Conservation (phyloP, 2,797 vertebrate genomes). For the Fundulus diaphanus region DNA sequence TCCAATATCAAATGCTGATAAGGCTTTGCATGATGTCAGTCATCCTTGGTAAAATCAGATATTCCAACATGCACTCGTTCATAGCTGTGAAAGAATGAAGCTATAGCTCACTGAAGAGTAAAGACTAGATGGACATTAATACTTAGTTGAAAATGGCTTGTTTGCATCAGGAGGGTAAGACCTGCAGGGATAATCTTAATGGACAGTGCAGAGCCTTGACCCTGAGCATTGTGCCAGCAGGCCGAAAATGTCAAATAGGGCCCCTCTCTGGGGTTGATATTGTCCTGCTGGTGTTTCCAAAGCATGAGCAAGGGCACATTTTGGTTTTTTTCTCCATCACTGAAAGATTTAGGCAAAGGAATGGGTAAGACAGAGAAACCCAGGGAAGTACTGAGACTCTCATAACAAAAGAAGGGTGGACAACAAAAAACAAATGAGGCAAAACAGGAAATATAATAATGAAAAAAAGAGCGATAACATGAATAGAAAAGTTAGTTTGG, state of each 20-base stretch:
- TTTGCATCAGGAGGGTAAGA: background rate
- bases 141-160: background rate
- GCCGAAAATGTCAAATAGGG: conserved; percentile 32
- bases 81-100: background rate
- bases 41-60: background rate
- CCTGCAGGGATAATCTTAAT: conserved; percentile 27
- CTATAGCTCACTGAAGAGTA: background rate
- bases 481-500: conserved; percentile 31
- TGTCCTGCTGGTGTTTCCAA: conserved; percentile 31
- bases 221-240: conserved; percentile 30
- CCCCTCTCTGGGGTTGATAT: conserved; percentile 25
- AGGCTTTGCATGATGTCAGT: background rate
- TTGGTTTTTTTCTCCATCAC: conserved; percentile 49
- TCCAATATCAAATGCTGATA: background rate
- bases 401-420: background rate
- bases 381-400: background rate
- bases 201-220: conserved; percentile 37
- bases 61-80: background rate
- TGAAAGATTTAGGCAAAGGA: conserved; percentile 5
- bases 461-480: conserved; percentile 3
- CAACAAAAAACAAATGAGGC: conserved; percentile 8
- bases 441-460: conserved; percentile 12
- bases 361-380: conserved; percentile 10
- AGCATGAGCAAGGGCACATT: conserved; percentile 33
- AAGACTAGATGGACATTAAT: background rate